A percentile compares a stretch with the other conserved stretches of the same genome.
Evolutionary conservation across 92 coral and sea anemone genomes (phyloP).

Genomic region (Actinernus sp.): DNA sequence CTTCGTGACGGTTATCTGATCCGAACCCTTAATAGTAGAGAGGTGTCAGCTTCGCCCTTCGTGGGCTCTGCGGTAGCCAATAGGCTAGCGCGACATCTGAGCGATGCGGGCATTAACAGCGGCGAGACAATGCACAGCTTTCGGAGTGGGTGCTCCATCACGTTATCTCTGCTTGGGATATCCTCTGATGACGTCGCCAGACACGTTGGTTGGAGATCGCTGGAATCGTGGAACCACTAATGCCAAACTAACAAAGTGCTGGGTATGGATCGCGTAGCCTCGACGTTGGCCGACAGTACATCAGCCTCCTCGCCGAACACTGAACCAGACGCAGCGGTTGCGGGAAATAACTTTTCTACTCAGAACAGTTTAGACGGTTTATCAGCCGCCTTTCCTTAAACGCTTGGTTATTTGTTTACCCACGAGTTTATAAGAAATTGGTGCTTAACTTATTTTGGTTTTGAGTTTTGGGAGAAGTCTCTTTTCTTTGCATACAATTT

Average conservation of each 20-base stretch:
- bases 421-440: too few relatives aligned
- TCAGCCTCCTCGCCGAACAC: neutral
- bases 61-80: constrained; percentile 50
- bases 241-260: constrained; percentile 29
- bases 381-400: too few relatives aligned
- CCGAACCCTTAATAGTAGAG: constrained; percentile 30
- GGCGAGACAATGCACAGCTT: constrained; percentile 61
- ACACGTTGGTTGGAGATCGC: constrained; percentile 49
- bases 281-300: constrained; percentile 25
- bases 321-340: neutral
- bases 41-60: constrained; percentile 37
- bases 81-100: constrained; percentile 27
- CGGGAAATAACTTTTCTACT: too few relatives aligned
- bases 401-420: too few relatives aligned
- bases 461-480: too few relatives aligned
- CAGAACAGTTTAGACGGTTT: too few relatives aligned
- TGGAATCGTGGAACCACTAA: constrained; percentile 18
- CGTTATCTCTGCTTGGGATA: constrained; percentile 41
- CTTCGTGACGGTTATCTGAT: constrained; percentile 47
- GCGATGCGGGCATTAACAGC: constrained; percentile 24
- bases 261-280: constrained; percentile 23
- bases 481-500: too few relatives aligned
- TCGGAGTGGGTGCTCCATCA: constrained; percentile 52
- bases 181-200: constrained; percentile 32
- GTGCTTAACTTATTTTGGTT: too few relatives aligned